Percentiles rank a stretch among this genome's conserved stretches.
Conservation (phyloP, 2,113 vertebrate species). For the Carettochelys insculpta region DNA sequence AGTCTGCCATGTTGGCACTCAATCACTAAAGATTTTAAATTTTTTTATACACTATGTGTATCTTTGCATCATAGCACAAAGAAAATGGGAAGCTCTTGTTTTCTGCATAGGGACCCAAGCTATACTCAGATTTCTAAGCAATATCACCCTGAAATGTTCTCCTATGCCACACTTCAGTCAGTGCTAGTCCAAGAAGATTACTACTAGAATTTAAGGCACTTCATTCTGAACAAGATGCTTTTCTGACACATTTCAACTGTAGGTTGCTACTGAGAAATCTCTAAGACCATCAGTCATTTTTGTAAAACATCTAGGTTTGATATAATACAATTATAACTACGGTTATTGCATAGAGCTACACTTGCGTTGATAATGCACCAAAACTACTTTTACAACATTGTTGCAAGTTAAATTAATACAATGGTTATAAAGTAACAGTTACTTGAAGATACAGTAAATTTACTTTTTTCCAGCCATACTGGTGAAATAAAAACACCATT, state of each 20-base stretch:
- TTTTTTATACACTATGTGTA: constrained; percentile 22
- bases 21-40: constrained; percentile 36
- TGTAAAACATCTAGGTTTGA: constrained; percentile 73
- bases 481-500: constrained; percentile 75
- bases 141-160: constrained; percentile 60
- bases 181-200: constrained; percentile 80
- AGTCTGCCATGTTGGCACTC: constrained; percentile 67
- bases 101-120: constrained; percentile 70
- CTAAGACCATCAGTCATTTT: constrained; percentile 59
- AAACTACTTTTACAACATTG: constrained; percentile 81
- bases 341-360: constrained; percentile 90
- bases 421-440: constrained; percentile 80
- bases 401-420: constrained; percentile 77
- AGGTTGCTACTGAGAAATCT: constrained; percentile 69
- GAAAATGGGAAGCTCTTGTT: constrained; percentile 75
- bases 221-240: constrained; percentile 81
- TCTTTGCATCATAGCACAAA: constrained; percentile 70
- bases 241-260: constrained; percentile 61
- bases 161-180: constrained; percentile 80
- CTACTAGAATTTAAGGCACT: constrained; percentile 87
- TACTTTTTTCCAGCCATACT: constrained; percentile 65
- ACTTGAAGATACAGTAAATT: constrained; percentile 78
- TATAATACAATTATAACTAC: constrained; percentile 78
- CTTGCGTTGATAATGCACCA: constrained; percentile 81
- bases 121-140: constrained; percentile 7